phyloP scores from a whole-genome alignment of 2,797 vertebrate genomes.

The Rhabdomys pumilio region DNA sequence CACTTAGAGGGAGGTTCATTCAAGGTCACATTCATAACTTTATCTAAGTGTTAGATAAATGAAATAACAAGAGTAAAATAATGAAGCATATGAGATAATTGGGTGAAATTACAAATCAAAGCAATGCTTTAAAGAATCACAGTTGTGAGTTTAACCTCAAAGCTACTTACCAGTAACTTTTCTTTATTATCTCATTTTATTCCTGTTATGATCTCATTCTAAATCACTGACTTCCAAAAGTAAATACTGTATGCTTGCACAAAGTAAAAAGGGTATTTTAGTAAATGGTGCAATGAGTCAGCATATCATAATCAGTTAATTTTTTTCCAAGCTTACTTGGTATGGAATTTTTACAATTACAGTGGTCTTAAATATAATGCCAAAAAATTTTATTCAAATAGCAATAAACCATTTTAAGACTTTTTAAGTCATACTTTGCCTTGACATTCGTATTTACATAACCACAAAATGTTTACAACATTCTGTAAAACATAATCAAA shows the following conservation, averaged over 20 bases:
- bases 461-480: neutral
- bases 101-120: conserved; percentile 15
- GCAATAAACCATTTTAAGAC: neutral
- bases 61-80: neutral
- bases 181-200: conserved; percentile 67
- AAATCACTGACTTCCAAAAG: conserved; percentile 61
- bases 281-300: neutral
- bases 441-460: neutral
- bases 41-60: neutral
- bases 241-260: neutral
- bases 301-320: neutral
- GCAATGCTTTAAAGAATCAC: neutral
- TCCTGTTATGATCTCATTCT: conserved; percentile 61
- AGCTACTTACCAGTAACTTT: conserved; percentile 6
- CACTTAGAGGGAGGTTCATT: neutral
- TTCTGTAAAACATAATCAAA: neutral
- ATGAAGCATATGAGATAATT: neutral
- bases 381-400: neutral
- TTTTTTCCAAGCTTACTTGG: neutral
- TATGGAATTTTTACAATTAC: conserved; percentile 15
- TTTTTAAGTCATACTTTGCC: neutral
- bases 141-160: conserved; percentile 48
- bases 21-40: neutral
- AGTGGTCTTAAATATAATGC: neutral
- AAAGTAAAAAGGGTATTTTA: neutral